Base-by-base conservation (phyloP, 1,140 invertebrate genomes). In the Scaptomyza hsui region DNA sequence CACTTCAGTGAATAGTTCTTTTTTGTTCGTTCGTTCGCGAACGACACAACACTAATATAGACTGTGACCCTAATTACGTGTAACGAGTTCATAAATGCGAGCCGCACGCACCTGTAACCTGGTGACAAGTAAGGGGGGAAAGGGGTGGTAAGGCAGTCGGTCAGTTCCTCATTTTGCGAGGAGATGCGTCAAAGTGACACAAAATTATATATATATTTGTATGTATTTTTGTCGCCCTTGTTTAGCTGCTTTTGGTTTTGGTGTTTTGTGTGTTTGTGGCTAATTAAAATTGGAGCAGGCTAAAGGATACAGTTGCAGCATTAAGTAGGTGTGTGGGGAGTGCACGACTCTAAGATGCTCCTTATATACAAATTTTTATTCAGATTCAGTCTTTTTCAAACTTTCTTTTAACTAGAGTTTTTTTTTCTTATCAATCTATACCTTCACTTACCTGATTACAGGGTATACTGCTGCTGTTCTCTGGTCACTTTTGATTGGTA, bases 11-110 rank as follows among this genome's bases (percentile, higher is more conserved):
- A n/a, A n/a, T n/a, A n/a, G n/a, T n/a, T n/a, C n/a, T n/a, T n/a
- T n/a, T n/a, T n/a, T n/a, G n/a, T n/a, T n/a, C n/a, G n/a, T n/a
- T n/a, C n/a, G n/a, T n/a, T n/a, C n/a, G n/a, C n/a, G n/a, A n/a
- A n/a, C n/a, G n/a, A n/a, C n/a, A n/a, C n/a, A n/a, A n/a, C n/a
- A n/a, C n/a, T n/a, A n/a, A n/a, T n/a, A n/a, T 53, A 12, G n/a
- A 62, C 37, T 81, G 57, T 85, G 81, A 86, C 82, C 81, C 81
- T 86, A 86, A 86, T 86, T 86, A 86, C 81, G 82, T 86, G 81
- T 86, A 86, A 86, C 82, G 82, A 86, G 81, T 86, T 86, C 81
- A 86, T 86, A 86, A 86, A 86, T 80, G 76, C 77, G 55, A 52
- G 10, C 63, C 72, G 56, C 81, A 86, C 81, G 82, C 82, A 86